phyloP scores from a whole-genome alignment of 2,888 invertebrate genomes.

The Taenaris catops region DNA sequence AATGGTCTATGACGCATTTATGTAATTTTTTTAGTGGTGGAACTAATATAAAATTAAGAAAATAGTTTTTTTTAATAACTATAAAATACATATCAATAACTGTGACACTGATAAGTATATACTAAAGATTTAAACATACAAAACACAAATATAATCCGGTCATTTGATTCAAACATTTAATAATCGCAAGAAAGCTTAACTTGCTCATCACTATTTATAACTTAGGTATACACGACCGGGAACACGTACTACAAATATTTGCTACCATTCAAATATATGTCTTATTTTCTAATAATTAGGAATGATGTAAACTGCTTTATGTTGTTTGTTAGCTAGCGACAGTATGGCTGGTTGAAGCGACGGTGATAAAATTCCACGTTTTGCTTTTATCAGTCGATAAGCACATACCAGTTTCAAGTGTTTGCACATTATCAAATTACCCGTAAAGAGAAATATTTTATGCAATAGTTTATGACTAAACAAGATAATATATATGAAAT shows the following conservation, averaged over 20 bases:
- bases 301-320: slow-evolving; percentile 1
- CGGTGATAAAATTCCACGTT: slow-evolving; percentile 14
- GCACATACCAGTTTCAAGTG: slow-evolving; percentile 11
- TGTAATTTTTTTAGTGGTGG: too few species aligned
- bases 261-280: slow-evolving; percentile 2
- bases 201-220: slow-evolving; percentile 12
- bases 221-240: slow-evolving; percentile 6
- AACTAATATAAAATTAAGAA: too few species aligned
- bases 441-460: neutral
- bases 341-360: slow-evolving; percentile 11
- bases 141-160: too few species aligned
- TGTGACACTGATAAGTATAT: too few species aligned
- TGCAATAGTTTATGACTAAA: neutral
- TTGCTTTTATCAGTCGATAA: slow-evolving; percentile 15
- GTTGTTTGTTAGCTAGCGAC: slow-evolving; percentile 2
- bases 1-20: too few species aligned
- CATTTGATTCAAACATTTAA: too few species aligned
- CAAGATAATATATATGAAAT: too few species aligned
- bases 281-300: neutral
- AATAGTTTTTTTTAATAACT: too few species aligned
- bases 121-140: too few species aligned
- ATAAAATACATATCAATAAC: too few species aligned
- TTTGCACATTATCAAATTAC: slow-evolving; percentile 2
- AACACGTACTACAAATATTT: slow-evolving; percentile 5
- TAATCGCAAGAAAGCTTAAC: slow-evolving; percentile 6